Evolutionary conservation across 2,888 invertebrate species (phyloP), one percentile per base, ranked within the genome.

Genomic region (Gisinianus flammeolus): DNA sequence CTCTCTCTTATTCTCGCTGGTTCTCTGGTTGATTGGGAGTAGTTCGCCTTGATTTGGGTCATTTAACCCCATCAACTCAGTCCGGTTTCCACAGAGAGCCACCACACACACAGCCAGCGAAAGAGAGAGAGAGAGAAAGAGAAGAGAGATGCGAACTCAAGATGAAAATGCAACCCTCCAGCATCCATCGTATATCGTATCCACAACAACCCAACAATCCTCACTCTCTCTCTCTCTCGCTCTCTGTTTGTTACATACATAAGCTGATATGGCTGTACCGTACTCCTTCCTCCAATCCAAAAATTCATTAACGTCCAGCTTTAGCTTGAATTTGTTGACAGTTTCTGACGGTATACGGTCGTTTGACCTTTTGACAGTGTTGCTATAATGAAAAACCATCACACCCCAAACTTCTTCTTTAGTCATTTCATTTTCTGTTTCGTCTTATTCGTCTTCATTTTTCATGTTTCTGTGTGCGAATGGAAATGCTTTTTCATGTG

Each of bases 1-100:
- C n/a, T n/a, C n/a, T n/a, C n/a, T n/a, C n/a, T n/a, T n/a, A n/a
- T n/a, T n/a, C n/a, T n/a, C n/a, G n/a, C n/a, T n/a, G n/a, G n/a
- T n/a, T n/a, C n/a, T n/a, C n/a, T n/a, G n/a, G 30, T 24, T 52
- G 24, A 35, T 12, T 64, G 26, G 30, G 70, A 82, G 79, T 81
- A 70, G 83, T 84, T 84, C 79, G 78, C 83, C 84, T 83, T 83
- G 84, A 81, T 83, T 79, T 79, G 82, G 83, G 83, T 82, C 82
- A 73, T 83, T 82, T 83, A 83, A 83, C 83, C 67, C 71, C 12
- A n/a, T 62, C 77, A 12, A 22, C 22, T 24, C 58, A 71, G 71
- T 71, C 71, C 71, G 71, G 71, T 71, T 71, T 71, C 72, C 76
- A 67, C 16, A 44, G 16, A 44, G 16, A 10, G 44, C 44, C 54